A percentile compares a stretch with the other conserved stretches of the same genome.
These are phyloP conservation scores for Sturnus vulgaris DNA, from an alignment of 2,113 vertebrate species.

Conservation along the genomic window DNA sequence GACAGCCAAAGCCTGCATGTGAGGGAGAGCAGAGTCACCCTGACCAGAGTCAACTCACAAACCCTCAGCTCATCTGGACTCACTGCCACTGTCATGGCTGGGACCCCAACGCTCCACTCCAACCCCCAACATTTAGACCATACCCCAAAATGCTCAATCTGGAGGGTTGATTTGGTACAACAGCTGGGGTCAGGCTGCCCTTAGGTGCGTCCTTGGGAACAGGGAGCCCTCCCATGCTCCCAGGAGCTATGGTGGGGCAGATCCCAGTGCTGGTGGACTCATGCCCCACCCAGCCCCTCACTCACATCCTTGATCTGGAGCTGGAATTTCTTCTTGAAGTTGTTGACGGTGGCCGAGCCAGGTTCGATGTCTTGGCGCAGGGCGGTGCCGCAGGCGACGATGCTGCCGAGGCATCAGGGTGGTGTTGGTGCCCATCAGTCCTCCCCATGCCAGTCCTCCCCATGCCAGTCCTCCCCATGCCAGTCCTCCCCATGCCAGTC, in stretches of 20 bases:
- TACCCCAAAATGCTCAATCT: background rate
- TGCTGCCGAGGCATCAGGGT: background rate
- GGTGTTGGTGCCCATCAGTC: accelerated
- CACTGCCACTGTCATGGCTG: background rate
- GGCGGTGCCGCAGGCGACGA: background rate
- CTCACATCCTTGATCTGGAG: constrained; percentile 43
- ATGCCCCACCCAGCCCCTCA: background rate
- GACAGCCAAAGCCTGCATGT: constrained; percentile 75
- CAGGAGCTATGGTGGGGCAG: background rate
- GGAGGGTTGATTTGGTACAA: accelerated
- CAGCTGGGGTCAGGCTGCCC: no score
- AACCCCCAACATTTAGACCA: background rate
- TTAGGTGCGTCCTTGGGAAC: background rate
- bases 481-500: background rate
- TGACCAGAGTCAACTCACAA: background rate
- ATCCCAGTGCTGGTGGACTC: accelerated
- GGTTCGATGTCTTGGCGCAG: background rate
- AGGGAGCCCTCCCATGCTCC: background rate
- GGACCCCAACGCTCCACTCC: accelerated
- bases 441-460: accelerated
- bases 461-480: accelerated
- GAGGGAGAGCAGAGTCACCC: background rate
- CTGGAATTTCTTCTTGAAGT: constrained; percentile 1
- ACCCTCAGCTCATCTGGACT: background rate
- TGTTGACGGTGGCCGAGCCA: background rate